These are phyloP conservation scores for Maconellicoccus hirsutus DNA, from an alignment of 1,140 invertebrate species.

Conservation along the genomic window DNA sequence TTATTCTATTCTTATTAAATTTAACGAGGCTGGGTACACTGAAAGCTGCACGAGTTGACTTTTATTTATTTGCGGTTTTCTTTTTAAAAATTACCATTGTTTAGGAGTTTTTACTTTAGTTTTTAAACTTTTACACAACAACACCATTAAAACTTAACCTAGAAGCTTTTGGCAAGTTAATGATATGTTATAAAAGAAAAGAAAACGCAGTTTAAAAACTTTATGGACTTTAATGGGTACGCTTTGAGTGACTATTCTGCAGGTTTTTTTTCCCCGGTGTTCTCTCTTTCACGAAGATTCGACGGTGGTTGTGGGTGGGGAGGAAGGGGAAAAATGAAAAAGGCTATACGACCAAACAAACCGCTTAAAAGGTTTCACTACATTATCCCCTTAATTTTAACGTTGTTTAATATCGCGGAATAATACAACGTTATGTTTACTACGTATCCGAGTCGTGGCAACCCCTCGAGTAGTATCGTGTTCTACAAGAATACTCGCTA, in stretches of 20 bases:
- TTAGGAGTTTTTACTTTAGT: slow-evolving; percentile 9
- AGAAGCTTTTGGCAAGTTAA: slow-evolving; percentile 3
- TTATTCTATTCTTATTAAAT: not conserved
- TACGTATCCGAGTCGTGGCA: not conserved
- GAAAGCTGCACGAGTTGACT: not conserved
- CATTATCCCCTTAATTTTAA: slow-evolving; percentile 26
- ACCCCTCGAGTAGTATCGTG: too few species aligned
- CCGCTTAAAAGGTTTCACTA: not conserved
- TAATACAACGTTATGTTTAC: slow-evolving; percentile 33
- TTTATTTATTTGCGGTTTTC: slow-evolving; percentile 1
- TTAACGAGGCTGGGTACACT: not conserved
- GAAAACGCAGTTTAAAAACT: slow-evolving; percentile 9
- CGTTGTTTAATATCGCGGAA: slow-evolving; percentile 28
- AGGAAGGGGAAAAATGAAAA: slow-evolving; percentile 22
- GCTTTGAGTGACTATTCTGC: slow-evolving; percentile 7
- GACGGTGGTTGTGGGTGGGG: not conserved
- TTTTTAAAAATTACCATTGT: slow-evolving; percentile 5
- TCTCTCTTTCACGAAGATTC: not conserved
- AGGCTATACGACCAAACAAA: slow-evolving; percentile 25
- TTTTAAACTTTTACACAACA: slow-evolving; percentile 9
- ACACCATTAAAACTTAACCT: slow-evolving; percentile 9
- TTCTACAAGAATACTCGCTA: too few species aligned
- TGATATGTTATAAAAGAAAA: slow-evolving; percentile 10
- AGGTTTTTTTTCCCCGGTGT: not conserved
- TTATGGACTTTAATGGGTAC: not conserved